Evolutionary conservation across 23 tunicate species (phyloP).

Genomic region (Oikopleura dioica): DNA sequence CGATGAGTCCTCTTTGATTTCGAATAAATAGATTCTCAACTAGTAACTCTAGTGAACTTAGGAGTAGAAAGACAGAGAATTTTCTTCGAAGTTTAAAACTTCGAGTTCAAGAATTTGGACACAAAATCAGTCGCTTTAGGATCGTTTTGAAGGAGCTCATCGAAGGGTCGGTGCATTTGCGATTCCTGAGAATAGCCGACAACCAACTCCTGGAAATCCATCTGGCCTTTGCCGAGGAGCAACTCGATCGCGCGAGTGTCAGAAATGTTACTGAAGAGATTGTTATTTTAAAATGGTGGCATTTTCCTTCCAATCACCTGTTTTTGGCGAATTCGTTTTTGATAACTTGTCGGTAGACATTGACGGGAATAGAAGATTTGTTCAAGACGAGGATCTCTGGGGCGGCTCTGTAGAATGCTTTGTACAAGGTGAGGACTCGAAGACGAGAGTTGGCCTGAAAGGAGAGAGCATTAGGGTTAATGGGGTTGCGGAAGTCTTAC

Average conservation of each 20-base stretch:
- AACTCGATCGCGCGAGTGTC: neutral
- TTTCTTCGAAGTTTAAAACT: too few species aligned
- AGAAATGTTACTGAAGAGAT: neutral
- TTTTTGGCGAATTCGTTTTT: neutral
- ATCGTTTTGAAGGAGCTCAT: neutral
- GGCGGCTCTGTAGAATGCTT: neutral
- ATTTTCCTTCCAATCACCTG: neutral
- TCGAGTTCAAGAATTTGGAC: neutral
- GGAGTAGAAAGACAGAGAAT: too few species aligned
- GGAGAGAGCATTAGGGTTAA: neutral
- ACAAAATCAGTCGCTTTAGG: neutral
- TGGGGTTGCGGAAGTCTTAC: neutral
- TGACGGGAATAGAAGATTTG: neutral
- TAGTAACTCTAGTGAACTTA: too few species aligned
- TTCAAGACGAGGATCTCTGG: neutral
- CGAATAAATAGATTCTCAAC: too few species aligned
- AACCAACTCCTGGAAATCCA: neutral
- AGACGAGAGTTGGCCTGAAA: neutral
- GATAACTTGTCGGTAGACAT: neutral
- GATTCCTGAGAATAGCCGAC: neutral
- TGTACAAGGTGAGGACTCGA: neutral
- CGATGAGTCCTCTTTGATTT: too few species aligned
- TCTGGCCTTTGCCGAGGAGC: neutral
- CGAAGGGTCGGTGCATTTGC: neutral
- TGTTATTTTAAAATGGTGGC: neutral